phyloP scores from a whole-genome alignment of 2,888 invertebrate genomes.

The Agrilus mali region DNA sequence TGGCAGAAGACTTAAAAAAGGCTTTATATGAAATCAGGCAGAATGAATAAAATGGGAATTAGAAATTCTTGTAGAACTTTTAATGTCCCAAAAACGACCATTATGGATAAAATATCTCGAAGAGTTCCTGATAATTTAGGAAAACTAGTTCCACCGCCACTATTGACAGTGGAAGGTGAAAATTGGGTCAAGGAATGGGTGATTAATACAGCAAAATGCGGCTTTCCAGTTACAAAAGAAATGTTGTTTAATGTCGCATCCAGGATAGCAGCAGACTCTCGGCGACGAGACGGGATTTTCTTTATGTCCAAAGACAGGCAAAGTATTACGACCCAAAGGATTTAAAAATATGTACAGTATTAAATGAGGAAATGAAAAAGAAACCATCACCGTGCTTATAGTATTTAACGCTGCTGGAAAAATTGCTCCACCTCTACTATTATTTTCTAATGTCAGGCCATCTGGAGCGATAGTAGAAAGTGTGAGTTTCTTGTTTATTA shows the following conservation, averaged over 20 bases:
- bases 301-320: conserved; percentile 18
- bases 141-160: conserved; percentile 1
- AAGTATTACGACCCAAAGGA: conserved; percentile 11
- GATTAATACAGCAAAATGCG: conserved; percentile 2
- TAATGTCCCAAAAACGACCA: background rate
- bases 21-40: too few species aligned
- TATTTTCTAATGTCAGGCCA: too few species aligned
- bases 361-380: background rate
- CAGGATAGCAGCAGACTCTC: background rate
- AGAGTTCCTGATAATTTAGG: conserved; percentile 1
- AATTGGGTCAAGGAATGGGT: conserved; percentile 1
- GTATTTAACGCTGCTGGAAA: background rate
- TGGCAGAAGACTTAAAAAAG: too few species aligned
- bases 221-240: conserved; percentile 1
- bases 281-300: conserved; percentile 9
- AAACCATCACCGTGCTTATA: conserved; percentile 4
- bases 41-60: too few species aligned
- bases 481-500: too few species aligned
- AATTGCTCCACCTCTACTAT: too few species aligned
- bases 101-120: background rate
- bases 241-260: background rate
- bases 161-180: background rate
- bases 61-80: background rate
- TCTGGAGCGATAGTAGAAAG: too few species aligned
- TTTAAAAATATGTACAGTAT: background rate